phyloP scores from a whole-genome alignment of 2,888 invertebrate genomes.

The Synergus itoensis region DNA sequence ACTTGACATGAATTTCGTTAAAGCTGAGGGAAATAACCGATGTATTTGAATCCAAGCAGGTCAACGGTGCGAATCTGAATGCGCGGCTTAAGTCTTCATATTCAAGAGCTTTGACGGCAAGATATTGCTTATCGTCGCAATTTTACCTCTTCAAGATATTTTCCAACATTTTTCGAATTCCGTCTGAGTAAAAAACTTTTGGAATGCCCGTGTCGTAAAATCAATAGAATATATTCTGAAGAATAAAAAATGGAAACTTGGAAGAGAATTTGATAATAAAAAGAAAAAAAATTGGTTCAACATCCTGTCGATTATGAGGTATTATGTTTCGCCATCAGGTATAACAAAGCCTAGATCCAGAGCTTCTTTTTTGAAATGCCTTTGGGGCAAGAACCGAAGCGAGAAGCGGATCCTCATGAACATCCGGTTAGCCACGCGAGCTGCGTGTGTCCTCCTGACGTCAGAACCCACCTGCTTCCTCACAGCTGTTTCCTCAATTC shows the following conservation, averaged over 20 bases:
- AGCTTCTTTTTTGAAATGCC: slow-evolving; percentile 30
- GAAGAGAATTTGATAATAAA: slow-evolving; percentile 3
- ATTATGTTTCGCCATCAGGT: slow-evolving; percentile 19
- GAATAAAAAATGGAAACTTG: neutral
- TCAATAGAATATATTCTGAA: neutral
- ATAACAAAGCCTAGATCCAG: slow-evolving; percentile 23
- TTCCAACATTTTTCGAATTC: slow-evolving; percentile 3
- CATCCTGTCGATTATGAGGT: slow-evolving; percentile 36
- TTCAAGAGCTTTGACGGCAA: slow-evolving; percentile 58
- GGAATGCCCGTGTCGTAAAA: too few species aligned
- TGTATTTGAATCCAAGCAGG: slow-evolving; percentile 41
- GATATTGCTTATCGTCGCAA: slow-evolving; percentile 61
- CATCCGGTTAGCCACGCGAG: slow-evolving; percentile 73
- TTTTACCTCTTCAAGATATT: slow-evolving; percentile 44
- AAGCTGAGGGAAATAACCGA: slow-evolving; percentile 33
- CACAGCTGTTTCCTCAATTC: slow-evolving; percentile 75
- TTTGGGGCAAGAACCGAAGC: slow-evolving; percentile 31
- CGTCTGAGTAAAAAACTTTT: too few species aligned
- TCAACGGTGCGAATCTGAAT: slow-evolving; percentile 38
- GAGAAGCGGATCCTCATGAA: slow-evolving; percentile 50
- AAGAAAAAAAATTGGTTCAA: slow-evolving; percentile 26
- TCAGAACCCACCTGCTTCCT: slow-evolving; percentile 76
- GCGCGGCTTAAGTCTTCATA: slow-evolving; percentile 67
- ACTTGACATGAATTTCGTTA: slow-evolving; percentile 36
- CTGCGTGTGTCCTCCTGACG: slow-evolving; percentile 72